phyloP scores from a whole-genome alignment of 2,113 vertebrate genomes.

The Chrysochloris asiatica region DNA sequence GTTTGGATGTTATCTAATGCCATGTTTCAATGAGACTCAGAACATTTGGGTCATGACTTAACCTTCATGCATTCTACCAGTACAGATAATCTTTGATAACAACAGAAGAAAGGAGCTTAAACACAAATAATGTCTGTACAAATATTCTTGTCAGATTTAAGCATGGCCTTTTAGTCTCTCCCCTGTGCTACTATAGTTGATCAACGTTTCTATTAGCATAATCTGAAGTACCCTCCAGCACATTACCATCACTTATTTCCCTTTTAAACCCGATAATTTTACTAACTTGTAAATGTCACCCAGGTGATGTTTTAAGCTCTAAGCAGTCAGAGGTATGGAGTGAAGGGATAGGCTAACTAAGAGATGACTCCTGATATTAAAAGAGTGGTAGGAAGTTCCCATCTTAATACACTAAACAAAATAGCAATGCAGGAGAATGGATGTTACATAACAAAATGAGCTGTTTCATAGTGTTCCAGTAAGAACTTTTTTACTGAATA shows the following conservation, averaged over 20 bases:
- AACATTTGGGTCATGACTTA: background rate
- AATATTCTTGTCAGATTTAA: background rate
- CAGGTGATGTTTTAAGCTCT: background rate
- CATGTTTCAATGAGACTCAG: background rate
- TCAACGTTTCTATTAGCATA: too few relatives aligned
- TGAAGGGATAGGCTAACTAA: background rate
- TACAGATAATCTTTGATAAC: background rate
- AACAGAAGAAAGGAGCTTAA: background rate
- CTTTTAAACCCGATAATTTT: background rate
- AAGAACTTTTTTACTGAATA: background rate
- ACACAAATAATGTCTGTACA: background rate
- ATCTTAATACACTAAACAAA: background rate
- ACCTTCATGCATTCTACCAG: rapidly evolving
- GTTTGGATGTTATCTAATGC: background rate
- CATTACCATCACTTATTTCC: background rate
- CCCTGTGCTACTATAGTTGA: background rate
- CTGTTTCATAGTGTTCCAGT: background rate
- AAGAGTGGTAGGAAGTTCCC: background rate
- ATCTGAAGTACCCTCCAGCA: rapidly evolving
- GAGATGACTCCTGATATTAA: background rate
- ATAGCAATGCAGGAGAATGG: background rate
- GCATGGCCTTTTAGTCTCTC: background rate
- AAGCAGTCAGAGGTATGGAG: background rate
- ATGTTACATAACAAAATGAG: background rate
- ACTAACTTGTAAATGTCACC: background rate